Conservation (phyloP, 2,888 invertebrate species). For the Seira ritae region DNA sequence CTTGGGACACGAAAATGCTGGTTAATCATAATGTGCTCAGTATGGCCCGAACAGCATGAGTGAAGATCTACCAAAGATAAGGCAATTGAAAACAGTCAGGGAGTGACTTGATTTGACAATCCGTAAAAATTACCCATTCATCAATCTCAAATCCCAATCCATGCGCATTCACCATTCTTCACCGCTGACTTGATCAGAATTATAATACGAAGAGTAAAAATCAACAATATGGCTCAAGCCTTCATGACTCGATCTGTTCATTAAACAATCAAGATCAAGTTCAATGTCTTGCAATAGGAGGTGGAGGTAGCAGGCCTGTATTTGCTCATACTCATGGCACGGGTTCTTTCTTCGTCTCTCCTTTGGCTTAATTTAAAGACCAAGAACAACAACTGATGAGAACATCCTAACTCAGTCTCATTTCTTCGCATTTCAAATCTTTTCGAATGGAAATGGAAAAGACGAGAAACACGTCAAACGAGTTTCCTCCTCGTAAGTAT, state of each 20-base stretch:
- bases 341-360: background rate
- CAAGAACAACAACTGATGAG: too few relatives aligned
- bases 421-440: background rate
- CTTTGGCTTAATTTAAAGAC: too few relatives aligned
- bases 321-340: background rate
- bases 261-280: slow-evolving; percentile 26
- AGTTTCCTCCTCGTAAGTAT: slow-evolving; percentile 44
- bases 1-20: too few relatives aligned
- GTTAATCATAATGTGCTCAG: too few relatives aligned
- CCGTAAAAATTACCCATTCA: background rate
- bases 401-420: too few relatives aligned
- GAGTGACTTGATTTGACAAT: too few relatives aligned
- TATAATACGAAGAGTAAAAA: slow-evolving; percentile 7
- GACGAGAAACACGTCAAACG: slow-evolving; percentile 57
- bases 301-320: too few relatives aligned
- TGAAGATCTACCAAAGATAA: too few relatives aligned
- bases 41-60: too few relatives aligned
- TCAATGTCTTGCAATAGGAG: slow-evolving; percentile 35
- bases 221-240: slow-evolving; percentile 3
- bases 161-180: background rate
- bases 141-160: background rate
- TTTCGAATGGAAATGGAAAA: background rate
- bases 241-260: too few relatives aligned
- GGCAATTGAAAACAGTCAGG: too few relatives aligned
- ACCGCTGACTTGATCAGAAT: too few relatives aligned